Conservation (phyloP, 2,797 vertebrate genomes). For the Spinus olivaceus region DNA sequence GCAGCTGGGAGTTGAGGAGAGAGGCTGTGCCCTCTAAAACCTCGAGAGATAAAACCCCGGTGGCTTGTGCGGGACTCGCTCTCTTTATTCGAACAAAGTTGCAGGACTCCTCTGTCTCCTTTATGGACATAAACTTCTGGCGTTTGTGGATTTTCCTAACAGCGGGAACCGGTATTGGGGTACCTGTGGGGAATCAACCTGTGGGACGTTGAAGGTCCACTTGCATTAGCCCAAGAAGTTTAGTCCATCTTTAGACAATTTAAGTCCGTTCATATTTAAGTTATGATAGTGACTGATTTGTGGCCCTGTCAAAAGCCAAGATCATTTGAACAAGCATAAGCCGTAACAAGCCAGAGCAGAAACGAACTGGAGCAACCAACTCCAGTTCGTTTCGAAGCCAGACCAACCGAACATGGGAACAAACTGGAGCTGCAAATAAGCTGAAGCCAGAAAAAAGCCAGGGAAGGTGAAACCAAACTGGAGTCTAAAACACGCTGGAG, state of each 20-base stretch:
- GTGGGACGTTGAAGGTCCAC: not conserved
- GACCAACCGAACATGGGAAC: not conserved
- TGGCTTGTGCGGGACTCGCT: not conserved
- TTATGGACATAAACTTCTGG: not conserved
- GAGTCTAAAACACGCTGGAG: not conserved
- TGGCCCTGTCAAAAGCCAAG: not conserved
- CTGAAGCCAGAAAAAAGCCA: accelerated
- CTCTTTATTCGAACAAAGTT: not conserved
- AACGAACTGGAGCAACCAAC: not conserved
- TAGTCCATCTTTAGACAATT: not conserved
- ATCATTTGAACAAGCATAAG: not conserved
- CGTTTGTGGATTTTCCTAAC: not conserved
- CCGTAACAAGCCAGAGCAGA: not conserved
- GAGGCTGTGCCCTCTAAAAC: accelerated
- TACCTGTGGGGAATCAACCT: too few relatives aligned
- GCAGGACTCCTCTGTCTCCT: not conserved
- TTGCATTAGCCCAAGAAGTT: not conserved
- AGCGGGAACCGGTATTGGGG: too few relatives aligned
- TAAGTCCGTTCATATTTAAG: not conserved
- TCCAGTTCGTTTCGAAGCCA: too few relatives aligned
- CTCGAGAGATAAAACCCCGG: accelerated
- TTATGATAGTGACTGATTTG: not conserved
- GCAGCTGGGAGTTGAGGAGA: accelerated
- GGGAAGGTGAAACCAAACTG: not conserved
- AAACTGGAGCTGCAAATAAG: not conserved